Conservation (phyloP, 1,140 invertebrate genomes). For the Physella acuta region DNA sequence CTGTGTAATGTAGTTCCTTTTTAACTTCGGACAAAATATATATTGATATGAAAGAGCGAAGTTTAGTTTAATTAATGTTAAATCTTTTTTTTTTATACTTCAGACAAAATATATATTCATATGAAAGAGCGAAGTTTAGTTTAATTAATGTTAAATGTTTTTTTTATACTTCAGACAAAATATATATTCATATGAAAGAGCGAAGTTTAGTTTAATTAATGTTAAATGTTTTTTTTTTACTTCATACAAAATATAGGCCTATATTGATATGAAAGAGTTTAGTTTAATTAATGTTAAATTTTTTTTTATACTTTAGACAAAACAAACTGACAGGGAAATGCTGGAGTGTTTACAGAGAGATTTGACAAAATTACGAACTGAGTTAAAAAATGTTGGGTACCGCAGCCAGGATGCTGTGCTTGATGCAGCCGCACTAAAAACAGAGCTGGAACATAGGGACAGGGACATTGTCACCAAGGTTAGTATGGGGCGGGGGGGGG, state of each 20-base stretch:
- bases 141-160: too few species aligned
- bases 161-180: too few species aligned
- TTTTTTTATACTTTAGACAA: constrained; percentile 36
- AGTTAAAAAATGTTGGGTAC: constrained; percentile 33
- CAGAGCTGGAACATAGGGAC: constrained; percentile 43
- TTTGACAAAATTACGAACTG: constrained; percentile 34
- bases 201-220: neutral
- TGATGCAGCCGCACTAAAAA: constrained; percentile 41
- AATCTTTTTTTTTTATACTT: constrained; percentile 17
- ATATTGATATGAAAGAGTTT: neutral
- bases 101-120: constrained; percentile 39
- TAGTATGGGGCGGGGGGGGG: too few species aligned
- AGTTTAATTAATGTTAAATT: constrained; percentile 2
- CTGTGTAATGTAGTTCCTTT: too few species aligned
- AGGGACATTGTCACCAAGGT: constrained; percentile 47
- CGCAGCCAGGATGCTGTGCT: constrained; percentile 31
- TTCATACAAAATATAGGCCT: too few species aligned
- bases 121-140: neutral
- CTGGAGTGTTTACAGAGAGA: constrained; percentile 42
- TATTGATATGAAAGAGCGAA: neutral
- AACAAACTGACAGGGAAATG: constrained; percentile 40
- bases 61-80: constrained; percentile 1
- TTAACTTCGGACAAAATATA: too few species aligned
- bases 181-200: neutral
- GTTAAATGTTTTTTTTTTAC: too few species aligned